phyloP scores from a whole-genome alignment of 2,888 invertebrate genomes.

The Lasius fuliginosus region DNA sequence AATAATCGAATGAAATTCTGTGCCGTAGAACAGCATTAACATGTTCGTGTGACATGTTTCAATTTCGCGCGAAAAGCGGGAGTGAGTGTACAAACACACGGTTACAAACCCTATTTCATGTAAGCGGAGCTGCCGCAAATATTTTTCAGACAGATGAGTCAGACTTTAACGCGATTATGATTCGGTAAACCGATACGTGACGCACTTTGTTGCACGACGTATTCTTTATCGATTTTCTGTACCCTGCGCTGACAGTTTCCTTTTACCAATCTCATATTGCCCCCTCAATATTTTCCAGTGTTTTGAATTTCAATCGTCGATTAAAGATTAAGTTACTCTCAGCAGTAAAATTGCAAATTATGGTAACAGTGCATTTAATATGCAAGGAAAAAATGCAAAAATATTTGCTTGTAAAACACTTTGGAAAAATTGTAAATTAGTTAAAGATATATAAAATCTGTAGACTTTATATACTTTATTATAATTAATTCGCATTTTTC shows the following conservation, averaged over 20 bases:
- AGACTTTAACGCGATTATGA: constrained; percentile 62
- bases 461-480: not conserved
- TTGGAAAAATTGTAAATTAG: not conserved
- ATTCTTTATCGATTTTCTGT: constrained; percentile 52
- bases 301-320: constrained; percentile 25
- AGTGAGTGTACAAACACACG: not conserved
- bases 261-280: constrained; percentile 10
- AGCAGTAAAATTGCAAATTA: constrained; percentile 32
- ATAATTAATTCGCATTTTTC: not conserved
- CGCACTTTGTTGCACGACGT: constrained; percentile 27
- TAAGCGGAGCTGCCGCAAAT: constrained; percentile 44
- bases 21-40: constrained; percentile 18
- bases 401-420: not conserved
- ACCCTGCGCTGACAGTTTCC: not conserved
- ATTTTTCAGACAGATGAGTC: constrained; percentile 50
- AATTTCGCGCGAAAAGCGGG: constrained; percentile 25
- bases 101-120: not conserved
- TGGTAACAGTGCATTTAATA: not conserved
- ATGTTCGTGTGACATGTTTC: constrained; percentile 15
- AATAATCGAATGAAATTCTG: constrained; percentile 27
- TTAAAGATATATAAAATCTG: not conserved
- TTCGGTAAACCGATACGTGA: constrained; percentile 60
- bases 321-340: constrained; percentile 28
- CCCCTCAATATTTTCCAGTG: constrained; percentile 24
- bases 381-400: not conserved